These are phyloP conservation scores for Cranoglanis bouderius DNA, from an alignment of 2,113 vertebrate species.

Conservation along the genomic window DNA sequence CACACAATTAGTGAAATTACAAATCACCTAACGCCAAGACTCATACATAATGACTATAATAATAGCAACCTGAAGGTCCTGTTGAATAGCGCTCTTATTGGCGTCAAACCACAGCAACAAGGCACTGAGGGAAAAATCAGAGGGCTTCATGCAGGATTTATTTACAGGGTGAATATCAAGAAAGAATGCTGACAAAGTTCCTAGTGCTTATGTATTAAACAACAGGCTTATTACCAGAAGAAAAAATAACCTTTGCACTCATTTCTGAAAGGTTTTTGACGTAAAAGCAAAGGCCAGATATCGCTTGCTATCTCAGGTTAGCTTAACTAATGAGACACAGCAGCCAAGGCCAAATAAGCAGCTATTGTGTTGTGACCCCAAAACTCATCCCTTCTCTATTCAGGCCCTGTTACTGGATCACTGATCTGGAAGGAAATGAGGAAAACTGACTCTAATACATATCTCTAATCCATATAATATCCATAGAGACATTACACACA, in stretches of 20 bases:
- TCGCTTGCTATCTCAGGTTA: neutral
- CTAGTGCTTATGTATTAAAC: neutral
- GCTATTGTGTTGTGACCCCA: conserved; percentile 8
- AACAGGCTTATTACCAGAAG: neutral
- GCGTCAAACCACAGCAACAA: neutral
- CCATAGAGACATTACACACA: neutral
- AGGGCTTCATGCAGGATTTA: neutral
- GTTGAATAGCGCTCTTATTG: neutral
- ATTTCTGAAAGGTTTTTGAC: neutral
- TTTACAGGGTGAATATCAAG: neutral
- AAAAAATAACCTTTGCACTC: neutral
- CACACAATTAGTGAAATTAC: conserved; percentile 10
- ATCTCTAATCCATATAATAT: too few relatives aligned
- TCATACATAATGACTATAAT: neutral
- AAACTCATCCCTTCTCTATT: neutral
- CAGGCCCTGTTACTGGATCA: neutral
- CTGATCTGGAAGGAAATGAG: neutral
- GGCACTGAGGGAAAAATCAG: neutral
- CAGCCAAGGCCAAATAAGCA: neutral
- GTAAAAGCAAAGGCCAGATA: neutral
- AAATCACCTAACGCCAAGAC: neutral
- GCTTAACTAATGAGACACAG: too few relatives aligned
- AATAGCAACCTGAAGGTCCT: neutral
- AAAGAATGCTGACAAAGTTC: neutral
- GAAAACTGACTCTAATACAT: neutral